Base-by-base conservation (phyloP, 1,140 invertebrate species). In the Hypothenemus hampei region DNA sequence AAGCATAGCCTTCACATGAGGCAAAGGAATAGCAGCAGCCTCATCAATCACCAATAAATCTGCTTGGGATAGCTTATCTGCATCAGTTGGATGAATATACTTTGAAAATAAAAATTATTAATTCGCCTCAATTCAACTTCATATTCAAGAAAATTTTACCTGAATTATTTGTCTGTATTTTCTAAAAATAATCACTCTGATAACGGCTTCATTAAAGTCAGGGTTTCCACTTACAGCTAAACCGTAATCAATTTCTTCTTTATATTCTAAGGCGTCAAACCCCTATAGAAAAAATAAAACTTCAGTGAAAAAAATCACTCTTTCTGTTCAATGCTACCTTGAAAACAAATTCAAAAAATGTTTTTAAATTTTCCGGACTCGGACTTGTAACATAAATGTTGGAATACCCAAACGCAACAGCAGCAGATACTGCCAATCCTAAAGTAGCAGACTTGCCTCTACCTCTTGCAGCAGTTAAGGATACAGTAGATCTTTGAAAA, bases 341-440 rank as follows among this genome's bases (percentile, higher is more conserved):
- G 23, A 98, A 84, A 15, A 98, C 78, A 75, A 99, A 99, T 69
- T 98, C 91, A 75, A 99, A 99, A 1, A 99, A 75, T 0, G 96
- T 99, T 56, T 92, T 95, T 67, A 99, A 81, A 79, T 99, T 99
- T 72, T 99, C 97, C 2, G 96, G 96, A 70, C 91, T 92, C 1
- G 97, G 97, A 58, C 93, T 95, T 0, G 97, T 97, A 10, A 99
- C 93, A 75, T 96, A 99, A 39, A 99, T 91, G 71, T 99, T 99
- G 10, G 95, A 93, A 73, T 98, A 99, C 15, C 92, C 91, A 68
- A 88, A 87, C 1, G 87, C 84, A 45, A 93, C 76, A 10, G 87
- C 87, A 2, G 83, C 88, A 15, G 89, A 86, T 20, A 99, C 88
- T 2, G 95, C 84, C 37, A 99, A 75, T 4, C 97, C 97, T n/a